Percentiles rank a stretch among this genome's conserved stretches.
These are phyloP conservation scores for Pimephales promelas DNA, from an alignment of 2,113 vertebrate species.

Conservation along the genomic window DNA sequence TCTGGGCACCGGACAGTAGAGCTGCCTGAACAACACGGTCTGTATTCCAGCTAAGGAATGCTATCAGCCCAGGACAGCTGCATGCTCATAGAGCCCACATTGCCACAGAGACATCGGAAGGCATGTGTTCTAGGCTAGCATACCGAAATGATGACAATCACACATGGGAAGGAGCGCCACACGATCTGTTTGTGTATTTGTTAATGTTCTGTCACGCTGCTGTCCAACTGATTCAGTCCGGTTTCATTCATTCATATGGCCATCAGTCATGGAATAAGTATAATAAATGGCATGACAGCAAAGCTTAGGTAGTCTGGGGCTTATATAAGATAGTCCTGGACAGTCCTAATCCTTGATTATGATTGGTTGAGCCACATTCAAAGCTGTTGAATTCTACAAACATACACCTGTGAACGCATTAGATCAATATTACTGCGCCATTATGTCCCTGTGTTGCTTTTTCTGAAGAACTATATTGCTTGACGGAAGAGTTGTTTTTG, in stretches of 20 bases:
- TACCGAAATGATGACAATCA: slow-evolving; percentile 15
- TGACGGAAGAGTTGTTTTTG: no score
- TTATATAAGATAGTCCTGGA: neutral
- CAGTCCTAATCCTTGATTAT: no score
- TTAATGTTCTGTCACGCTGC: neutral
- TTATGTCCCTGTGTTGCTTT: no score
- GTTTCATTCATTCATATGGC: neutral
- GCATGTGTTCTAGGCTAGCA: slow-evolving; percentile 13
- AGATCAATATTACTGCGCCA: no score
- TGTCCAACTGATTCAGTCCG: neutral
- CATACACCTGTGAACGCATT: neutral
- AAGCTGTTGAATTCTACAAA: no score
- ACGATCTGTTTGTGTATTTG: slow-evolving; percentile 7
- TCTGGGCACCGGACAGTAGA: slow-evolving; percentile 19
- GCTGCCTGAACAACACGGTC: slow-evolving; percentile 18
- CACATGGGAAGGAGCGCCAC: neutral
- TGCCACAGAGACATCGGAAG: slow-evolving; percentile 13
- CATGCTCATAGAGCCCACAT: slow-evolving; percentile 14
- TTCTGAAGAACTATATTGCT: no score
- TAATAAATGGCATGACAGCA: neutral
- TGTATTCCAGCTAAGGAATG: slow-evolving; percentile 13
- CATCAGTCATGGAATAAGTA: neutral
- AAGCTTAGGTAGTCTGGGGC: neutral
- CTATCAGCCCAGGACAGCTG: slow-evolving; percentile 34
- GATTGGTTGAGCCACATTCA: no score